Evolutionary conservation across 2,888 invertebrate species (phyloP).

Genomic region (Rambutsinella grinnellia): DNA sequence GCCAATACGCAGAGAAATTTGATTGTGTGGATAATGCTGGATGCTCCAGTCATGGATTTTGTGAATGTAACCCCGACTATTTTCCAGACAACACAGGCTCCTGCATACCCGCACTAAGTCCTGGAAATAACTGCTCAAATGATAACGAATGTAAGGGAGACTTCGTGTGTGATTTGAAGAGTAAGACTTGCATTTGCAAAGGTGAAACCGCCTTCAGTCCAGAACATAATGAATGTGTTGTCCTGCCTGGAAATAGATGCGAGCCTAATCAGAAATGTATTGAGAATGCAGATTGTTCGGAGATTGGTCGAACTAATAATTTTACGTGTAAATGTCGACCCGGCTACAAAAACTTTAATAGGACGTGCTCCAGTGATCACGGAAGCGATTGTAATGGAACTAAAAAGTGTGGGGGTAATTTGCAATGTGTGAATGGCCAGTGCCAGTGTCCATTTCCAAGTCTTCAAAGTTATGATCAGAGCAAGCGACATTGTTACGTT

Average conservation of each 20-base stretch:
- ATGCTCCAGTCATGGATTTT: constrained; percentile 31
- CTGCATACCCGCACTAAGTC: not conserved
- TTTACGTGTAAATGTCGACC: not conserved
- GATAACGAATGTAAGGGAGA: constrained; percentile 14
- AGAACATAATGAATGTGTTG: constrained; percentile 9
- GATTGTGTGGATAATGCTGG: constrained; percentile 27
- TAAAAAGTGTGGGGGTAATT: constrained; percentile 16
- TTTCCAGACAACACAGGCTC: constrained; percentile 14
- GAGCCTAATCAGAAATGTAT: no score
- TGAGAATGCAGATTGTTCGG: not conserved
- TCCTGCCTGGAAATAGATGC: no score
- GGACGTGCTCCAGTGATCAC: constrained; percentile 21
- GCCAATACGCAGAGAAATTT: constrained; percentile 20
- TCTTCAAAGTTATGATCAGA: constrained; percentile 45
- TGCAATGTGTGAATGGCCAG: constrained; percentile 15
- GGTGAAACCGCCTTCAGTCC: constrained; percentile 30
- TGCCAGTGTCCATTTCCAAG: constrained; percentile 31
- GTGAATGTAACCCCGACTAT: constrained; percentile 10
- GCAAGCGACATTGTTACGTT: constrained; percentile 17
- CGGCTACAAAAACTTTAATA: constrained; percentile 7
- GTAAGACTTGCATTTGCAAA: not conserved
- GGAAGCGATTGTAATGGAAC: constrained; percentile 10
- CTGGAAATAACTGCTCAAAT: constrained; percentile 22
- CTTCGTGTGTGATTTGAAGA: no score
- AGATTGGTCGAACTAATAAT: constrained; percentile 16